Evolutionary conservation across 1,140 invertebrate genomes (phyloP), one percentile per base, ranked within the genome.

Genomic region (Bursaphelenchus mucronatus): DNA sequence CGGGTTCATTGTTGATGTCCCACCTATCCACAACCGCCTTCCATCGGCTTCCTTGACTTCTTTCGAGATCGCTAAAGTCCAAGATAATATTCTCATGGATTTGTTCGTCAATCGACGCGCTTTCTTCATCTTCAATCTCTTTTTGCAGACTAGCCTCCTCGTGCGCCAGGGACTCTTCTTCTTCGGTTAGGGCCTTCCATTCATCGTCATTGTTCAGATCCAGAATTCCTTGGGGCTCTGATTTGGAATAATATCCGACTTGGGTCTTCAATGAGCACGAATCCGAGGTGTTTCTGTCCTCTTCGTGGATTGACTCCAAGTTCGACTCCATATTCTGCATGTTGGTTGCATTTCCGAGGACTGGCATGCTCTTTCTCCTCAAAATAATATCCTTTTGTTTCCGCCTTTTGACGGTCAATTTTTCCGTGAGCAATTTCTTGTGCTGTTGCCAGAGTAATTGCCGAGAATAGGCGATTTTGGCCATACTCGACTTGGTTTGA

Each of bases 151-250:
- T 77, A 21, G 71, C 58, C 45, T 47, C 75, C 55, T 77, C 75
- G 0, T 76, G 63, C 7, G 72, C 75, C 41, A 76, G 52, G 8
- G 66, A 70, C 51, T 75, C 64, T 39, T 76, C 75, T 43, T 76
- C 75, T 45, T 75, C 75, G 5, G 75, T 76, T 68, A 76, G 66
- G 17, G 76, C 75, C 40, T 64, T 39, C 75, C 75, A 76, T 59
- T 76, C 66, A 15, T 64, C 61, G 47, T 72, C 70, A 13, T 74
- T 57, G 40, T 45, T 66, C 39, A 73, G 21, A 59, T 67, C 58
- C n/a, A 64, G 21, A 15, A 59, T 30, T 15, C 61, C 55, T 15
- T 47, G 44, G 13, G 39, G 51, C 30, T 62, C 61, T 2, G 53
- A 62, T 11, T 54, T 52, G 1, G 13, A 44, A 39, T 44, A 59